phyloP scores from a whole-genome alignment of 2,888 invertebrate species.

The Brachylomia viminalis region DNA sequence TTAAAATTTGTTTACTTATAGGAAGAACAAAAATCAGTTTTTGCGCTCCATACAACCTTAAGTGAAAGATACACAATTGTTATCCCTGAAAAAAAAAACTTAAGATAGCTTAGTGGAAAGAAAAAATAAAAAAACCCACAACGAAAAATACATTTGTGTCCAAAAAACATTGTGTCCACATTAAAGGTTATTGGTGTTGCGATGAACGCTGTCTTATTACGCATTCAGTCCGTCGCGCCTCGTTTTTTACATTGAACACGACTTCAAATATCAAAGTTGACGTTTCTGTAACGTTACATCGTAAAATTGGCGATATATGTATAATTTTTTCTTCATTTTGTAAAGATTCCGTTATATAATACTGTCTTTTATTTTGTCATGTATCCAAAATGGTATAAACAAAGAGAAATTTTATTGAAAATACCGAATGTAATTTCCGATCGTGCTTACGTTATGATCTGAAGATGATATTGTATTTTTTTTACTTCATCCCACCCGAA shows the following conservation, averaged over 20 bases:
- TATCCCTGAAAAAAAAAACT: background rate
- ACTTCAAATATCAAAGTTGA: conserved; percentile 44
- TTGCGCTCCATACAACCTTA: background rate
- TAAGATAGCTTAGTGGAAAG: background rate
- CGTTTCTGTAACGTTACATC: conserved; percentile 20
- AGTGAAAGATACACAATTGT: background rate
- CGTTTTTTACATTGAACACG: conserved; percentile 18
- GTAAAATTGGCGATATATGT: conserved; percentile 33
- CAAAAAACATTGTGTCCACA: conserved; percentile 1
- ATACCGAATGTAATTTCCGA: conserved; percentile 35
- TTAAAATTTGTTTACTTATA: background rate
- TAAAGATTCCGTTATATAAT: background rate
- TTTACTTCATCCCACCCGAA: conserved; percentile 10
- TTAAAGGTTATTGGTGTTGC: conserved; percentile 1
- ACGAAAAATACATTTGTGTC: background rate
- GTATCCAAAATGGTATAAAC: background rate
- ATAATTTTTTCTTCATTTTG: conserved; percentile 4
- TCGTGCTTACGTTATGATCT: conserved; percentile 28
- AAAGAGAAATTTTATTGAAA: conserved; percentile 16
- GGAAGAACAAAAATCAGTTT: no score
- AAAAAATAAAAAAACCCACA: background rate
- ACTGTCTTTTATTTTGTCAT: background rate
- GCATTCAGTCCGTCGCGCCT: conserved; percentile 17
- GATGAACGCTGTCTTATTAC: conserved; percentile 20
- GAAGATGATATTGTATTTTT: conserved; percentile 15